Evolutionary conservation across 2,888 invertebrate genomes (phyloP).

Genomic region (Parnassius orleans): DNA sequence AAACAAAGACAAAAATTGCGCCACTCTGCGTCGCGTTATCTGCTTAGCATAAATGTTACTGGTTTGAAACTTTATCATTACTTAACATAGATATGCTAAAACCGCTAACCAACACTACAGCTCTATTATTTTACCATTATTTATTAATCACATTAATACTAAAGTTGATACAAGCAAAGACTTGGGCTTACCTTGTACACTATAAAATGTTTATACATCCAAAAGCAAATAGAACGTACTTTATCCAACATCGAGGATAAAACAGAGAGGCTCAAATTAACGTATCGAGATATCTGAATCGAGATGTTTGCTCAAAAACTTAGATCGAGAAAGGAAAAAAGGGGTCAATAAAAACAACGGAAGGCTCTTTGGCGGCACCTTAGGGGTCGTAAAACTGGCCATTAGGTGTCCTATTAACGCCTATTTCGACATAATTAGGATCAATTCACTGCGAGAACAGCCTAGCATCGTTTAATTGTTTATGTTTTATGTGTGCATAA

Average conservation of each 20-base stretch:
- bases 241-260: slow-evolving; percentile 27
- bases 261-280: slow-evolving; percentile 47
- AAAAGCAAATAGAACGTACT: slow-evolving; percentile 26
- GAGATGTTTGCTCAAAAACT: slow-evolving; percentile 72
- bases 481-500: slow-evolving; percentile 57
- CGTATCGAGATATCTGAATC: slow-evolving; percentile 31
- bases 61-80: no score
- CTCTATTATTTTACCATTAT: no score
- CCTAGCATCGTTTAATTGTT: slow-evolving; percentile 65
- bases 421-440: slow-evolving; percentile 80
- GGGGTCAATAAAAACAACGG: slow-evolving; percentile 70
- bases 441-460: slow-evolving; percentile 61
- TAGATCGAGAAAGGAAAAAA: slow-evolving; percentile 56
- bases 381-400: slow-evolving; percentile 64
- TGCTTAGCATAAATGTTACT: no score
- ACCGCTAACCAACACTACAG: no score
- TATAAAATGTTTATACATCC: slow-evolving; percentile 10
- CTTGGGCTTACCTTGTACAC: no score
- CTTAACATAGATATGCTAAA: background rate
- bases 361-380: slow-evolving; percentile 70
- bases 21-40: no score
- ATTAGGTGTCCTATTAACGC: slow-evolving; percentile 79
- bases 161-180: no score
- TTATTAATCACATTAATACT: no score
- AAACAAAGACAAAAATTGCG: no score